Percentiles rank a stretch among this genome's conserved stretches.
phyloP scores from a whole-genome alignment of 2,888 invertebrate genomes.

The Meiosimyza platycephala region DNA sequence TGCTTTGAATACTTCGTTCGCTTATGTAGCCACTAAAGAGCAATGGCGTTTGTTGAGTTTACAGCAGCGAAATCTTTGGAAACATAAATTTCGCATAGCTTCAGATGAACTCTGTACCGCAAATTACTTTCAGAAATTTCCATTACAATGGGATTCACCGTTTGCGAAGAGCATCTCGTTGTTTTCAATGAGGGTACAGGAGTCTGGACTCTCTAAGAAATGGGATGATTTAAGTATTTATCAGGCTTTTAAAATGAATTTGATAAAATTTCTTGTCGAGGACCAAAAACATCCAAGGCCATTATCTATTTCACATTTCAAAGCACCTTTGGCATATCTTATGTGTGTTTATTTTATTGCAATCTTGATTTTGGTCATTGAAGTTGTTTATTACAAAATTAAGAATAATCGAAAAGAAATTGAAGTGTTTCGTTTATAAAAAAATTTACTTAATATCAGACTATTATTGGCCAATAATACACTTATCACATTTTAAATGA shows the following conservation, averaged over 20 bases:
- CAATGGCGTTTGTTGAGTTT: conserved; percentile 43
- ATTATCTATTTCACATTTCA: not conserved
- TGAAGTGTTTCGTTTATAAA: no score
- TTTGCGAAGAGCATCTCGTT: conserved; percentile 12
- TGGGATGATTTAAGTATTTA: conserved; percentile 33
- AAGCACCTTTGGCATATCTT: no score
- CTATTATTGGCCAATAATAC: no score
- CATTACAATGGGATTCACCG: conserved; percentile 39
- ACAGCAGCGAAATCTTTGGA: conserved; percentile 40
- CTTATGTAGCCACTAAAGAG: conserved; percentile 41
- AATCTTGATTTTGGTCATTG: no score
- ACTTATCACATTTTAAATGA: no score
- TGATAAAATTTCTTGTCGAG: conserved; percentile 16
- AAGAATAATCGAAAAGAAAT: no score
- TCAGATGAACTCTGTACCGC: conserved; percentile 25
- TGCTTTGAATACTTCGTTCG: conserved; percentile 38
- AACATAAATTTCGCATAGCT: conserved; percentile 35
- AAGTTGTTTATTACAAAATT: no score
- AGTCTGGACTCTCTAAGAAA: conserved; percentile 17
- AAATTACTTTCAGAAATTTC: conserved; percentile 30
- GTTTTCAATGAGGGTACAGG: conserved; percentile 12
- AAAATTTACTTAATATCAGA: no score
- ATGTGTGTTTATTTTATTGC: no score
- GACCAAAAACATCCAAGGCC: conserved; percentile 3
- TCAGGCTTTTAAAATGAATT: conserved; percentile 32